Percentiles rank a stretch among this genome's conserved stretches.
Conservation (phyloP, 2,113 vertebrate genomes). For the Melozone crissalis region DNA sequence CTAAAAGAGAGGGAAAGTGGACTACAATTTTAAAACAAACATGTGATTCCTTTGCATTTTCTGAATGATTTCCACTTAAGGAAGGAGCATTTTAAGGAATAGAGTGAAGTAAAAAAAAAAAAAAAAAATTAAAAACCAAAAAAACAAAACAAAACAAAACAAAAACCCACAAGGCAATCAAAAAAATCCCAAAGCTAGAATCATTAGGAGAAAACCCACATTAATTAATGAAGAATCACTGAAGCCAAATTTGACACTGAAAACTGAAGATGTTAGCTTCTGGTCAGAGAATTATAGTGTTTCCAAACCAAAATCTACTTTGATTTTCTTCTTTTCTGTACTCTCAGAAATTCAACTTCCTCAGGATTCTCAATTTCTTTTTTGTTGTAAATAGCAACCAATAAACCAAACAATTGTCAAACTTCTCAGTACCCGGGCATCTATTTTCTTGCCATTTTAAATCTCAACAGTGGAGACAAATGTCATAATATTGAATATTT, state of each 20-base stretch:
- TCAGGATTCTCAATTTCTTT: neutral
- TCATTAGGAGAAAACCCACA: rapidly evolving
- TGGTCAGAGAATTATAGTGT: neutral
- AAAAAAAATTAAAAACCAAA: neutral
- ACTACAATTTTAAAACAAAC: neutral
- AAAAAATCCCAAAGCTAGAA: rapidly evolving
- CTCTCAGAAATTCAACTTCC: neutral
- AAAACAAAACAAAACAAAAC: neutral
- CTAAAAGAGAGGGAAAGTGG: neutral
- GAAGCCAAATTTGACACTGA: neutral
- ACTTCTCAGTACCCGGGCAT: neutral
- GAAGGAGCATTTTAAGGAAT: neutral
- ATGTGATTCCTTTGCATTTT: neutral
- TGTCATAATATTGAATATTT: neutral
- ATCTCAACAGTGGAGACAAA: neutral
- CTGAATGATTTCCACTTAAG: neutral
- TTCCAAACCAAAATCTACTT: neutral
- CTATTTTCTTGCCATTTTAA: neutral
- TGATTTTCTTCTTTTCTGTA: neutral
- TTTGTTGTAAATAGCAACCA: neutral
- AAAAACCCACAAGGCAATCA: neutral
- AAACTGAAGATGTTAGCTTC: neutral
- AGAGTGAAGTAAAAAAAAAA: neutral
- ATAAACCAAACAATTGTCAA: neutral
- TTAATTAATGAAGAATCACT: neutral